phyloP scores from a whole-genome alignment of 2,113 vertebrate genomes.

The Megaceryle torquata region DNA sequence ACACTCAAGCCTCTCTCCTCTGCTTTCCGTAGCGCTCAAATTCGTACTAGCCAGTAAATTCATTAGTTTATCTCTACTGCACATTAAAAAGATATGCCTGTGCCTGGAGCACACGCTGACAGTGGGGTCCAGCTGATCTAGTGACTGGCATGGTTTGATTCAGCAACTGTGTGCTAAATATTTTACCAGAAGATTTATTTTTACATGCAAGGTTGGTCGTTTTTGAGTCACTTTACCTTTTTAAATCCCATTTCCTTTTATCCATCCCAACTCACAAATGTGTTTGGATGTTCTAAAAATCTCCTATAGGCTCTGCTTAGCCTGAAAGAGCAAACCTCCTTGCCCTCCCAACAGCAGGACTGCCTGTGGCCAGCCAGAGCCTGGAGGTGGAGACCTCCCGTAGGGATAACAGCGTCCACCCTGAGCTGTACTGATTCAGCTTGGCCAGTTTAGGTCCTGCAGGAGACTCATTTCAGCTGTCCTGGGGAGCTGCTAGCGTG shows the following conservation, averaged over 20 bases:
- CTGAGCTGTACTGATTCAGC: background rate
- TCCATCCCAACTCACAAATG: rapidly evolving
- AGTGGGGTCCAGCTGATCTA: background rate
- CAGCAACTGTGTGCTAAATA: background rate
- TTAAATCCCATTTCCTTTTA: background rate
- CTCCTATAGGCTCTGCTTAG: background rate
- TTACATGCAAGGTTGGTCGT: background rate
- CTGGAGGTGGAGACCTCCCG: rapidly evolving
- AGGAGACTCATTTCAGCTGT: background rate
- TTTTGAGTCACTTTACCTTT: background rate
- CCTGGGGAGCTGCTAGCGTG: background rate
- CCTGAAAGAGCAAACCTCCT: background rate
- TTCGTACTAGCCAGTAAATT: background rate
- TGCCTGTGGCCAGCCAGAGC: background rate
- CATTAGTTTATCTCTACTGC: background rate
- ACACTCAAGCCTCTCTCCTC: background rate
- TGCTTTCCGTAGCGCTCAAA: background rate
- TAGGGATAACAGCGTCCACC: rapidly evolving
- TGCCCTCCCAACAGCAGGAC: background rate
- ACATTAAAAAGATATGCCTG: background rate
- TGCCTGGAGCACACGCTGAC: background rate
- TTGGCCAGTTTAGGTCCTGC: background rate
- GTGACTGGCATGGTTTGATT: background rate
- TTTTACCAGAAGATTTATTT: background rate
- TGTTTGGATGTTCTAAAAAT: background rate